Evolutionary conservation across 2,113 vertebrate genomes (phyloP).

Genomic region (Menura novaehollandiae): DNA sequence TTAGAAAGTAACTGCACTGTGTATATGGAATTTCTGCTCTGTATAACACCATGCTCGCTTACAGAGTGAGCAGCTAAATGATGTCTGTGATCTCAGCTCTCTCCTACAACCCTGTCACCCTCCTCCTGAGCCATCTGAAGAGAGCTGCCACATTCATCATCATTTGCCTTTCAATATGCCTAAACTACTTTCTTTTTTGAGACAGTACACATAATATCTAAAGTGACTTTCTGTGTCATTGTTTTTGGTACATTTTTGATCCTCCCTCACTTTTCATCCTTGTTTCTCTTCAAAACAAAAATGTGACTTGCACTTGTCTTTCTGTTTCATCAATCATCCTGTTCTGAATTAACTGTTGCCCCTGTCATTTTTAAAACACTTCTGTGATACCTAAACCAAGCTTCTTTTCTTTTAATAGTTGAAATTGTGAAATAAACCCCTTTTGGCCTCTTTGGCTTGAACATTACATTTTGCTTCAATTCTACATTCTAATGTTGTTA

Average conservation of each 20-base stretch:
- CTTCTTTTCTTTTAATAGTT: neutral
- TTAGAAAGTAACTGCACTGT: neutral
- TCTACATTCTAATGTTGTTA: neutral
- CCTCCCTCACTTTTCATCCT: neutral
- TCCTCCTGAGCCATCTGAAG: neutral
- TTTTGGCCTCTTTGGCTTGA: neutral
- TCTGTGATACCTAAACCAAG: neutral
- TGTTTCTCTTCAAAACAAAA: neutral
- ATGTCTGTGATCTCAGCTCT: neutral
- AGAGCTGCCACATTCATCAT: neutral
- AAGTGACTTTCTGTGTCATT: neutral
- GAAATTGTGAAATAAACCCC: neutral
- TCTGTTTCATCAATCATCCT: neutral
- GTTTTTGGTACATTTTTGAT: neutral
- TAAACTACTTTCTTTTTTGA: neutral
- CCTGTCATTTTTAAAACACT: neutral
- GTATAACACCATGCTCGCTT: neutral
- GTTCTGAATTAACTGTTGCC: neutral
- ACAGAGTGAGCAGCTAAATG: neutral
- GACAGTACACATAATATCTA: neutral
- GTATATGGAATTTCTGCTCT: neutral
- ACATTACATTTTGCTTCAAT: neutral
- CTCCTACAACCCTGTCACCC: neutral
- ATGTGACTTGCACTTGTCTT: neutral
- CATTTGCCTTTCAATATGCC: neutral